Conservation (phyloP, 1,140 invertebrate species). For the Anthonomus grandis region DNA sequence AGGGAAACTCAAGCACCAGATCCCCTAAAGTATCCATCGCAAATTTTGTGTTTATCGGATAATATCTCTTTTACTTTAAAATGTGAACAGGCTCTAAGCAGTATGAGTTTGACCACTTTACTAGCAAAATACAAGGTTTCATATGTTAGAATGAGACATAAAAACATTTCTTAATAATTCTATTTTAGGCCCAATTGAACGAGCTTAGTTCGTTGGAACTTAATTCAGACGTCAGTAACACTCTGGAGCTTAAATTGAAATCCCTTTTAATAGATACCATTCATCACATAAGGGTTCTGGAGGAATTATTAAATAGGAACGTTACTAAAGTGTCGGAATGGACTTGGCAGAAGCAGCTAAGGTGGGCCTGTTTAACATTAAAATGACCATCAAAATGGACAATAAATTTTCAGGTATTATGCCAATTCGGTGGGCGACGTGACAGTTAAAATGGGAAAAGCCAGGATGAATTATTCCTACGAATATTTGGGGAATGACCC, state of each 20-base stretch:
- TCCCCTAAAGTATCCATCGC: slow-evolving; percentile 78
- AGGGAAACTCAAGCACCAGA: slow-evolving; percentile 60
- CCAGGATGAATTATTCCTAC: slow-evolving; percentile 93
- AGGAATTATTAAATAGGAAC: slow-evolving; percentile 68
- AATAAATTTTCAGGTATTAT: slow-evolving; percentile 59
- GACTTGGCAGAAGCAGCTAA: slow-evolving; percentile 94
- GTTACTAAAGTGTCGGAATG: slow-evolving; percentile 70
- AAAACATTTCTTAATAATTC: slow-evolving; percentile 3
- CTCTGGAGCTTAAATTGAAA: slow-evolving; percentile 63
- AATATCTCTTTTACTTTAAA: slow-evolving; percentile 77
- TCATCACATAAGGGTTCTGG: slow-evolving; percentile 82
- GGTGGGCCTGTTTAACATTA: slow-evolving; percentile 52
- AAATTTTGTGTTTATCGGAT: slow-evolving; percentile 72
- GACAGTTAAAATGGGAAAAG: slow-evolving; percentile 75
- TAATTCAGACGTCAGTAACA: slow-evolving; percentile 31
- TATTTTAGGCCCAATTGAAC: slow-evolving; percentile 56
- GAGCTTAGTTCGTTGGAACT: slow-evolving; percentile 60
- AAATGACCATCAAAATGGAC: no score
- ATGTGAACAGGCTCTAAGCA: slow-evolving; percentile 75
- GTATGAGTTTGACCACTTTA: slow-evolving; percentile 59
- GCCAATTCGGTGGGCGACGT: slow-evolving; percentile 56
- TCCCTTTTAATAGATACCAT: slow-evolving; percentile 90
- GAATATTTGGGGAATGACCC: slow-evolving; percentile 94
- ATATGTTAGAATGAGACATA: not conserved
- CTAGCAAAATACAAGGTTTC: slow-evolving; percentile 43